Evolutionary conservation across 2,113 vertebrate species (phyloP), one percentile per base, ranked within the genome.

Genomic region (Burhinus bistriatus): DNA sequence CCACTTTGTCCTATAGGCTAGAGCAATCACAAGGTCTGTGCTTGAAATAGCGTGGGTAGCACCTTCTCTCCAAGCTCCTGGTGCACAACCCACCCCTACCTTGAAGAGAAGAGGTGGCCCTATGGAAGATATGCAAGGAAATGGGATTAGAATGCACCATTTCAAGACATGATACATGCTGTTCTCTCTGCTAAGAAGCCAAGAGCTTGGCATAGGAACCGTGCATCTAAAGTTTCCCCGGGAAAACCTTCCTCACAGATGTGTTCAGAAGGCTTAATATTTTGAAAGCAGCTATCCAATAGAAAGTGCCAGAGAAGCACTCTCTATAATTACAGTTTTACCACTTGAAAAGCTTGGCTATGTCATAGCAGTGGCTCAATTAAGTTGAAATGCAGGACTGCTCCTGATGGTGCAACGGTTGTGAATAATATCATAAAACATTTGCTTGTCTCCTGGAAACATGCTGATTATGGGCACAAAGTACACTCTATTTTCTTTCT

Each of bases 341-440:
- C 64, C 87, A 38, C 81, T 51, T 78, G 87, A 77, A 87, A 86
- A 85, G 92, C 84, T 70, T 80, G 85, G 76, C 62, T 89, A 49
- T 93, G 42, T 61, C 87, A 40, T n/a, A 93, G 68, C 69, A 75
- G 70, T 76, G 89, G 54, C 84, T 93, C 97, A 85, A 77, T 80
- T 89, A 70, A 83, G 64, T 23, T 86, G 90, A 87, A 97, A 89
- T 59, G 82, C 94, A 93, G 96, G 96, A n/a, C 87, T 66, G 61
- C 73, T 95, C 18, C 75, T 94, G 80, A 75, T 77, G 70, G 82
- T 42, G 83, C 82, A n/a, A 54, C 0, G 19, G 12, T 81, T 82
- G 85, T 59, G 87, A 96, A 29, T 44, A 90, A 49, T 34, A 82
- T 40, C 84, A 80, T 44, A 87, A 97, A 94, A 49, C 82, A 87